phyloP scores from a whole-genome alignment of 2,888 invertebrate genomes.

The Cryptophagus acutangulus region DNA sequence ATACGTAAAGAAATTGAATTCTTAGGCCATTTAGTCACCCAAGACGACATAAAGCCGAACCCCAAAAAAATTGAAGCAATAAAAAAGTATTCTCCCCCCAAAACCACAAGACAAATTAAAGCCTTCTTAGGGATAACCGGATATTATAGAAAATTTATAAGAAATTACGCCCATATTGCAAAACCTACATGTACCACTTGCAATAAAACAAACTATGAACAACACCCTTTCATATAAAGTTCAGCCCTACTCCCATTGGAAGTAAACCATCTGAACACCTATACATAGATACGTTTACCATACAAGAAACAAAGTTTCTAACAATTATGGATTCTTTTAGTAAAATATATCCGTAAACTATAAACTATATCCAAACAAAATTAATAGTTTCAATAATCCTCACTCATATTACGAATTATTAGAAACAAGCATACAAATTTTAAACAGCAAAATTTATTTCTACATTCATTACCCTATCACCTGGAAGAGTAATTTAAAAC shows the following conservation, averaged over 20 bases:
- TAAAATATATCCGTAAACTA: too few relatives aligned
- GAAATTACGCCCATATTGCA: constrained; percentile 13
- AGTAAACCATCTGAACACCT: background rate
- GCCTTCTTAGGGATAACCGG: constrained; percentile 11
- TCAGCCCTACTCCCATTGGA: background rate
- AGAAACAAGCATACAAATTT: background rate
- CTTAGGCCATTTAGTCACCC: constrained; percentile 14
- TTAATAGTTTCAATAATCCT: background rate
- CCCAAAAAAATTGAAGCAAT: constrained; percentile 9
- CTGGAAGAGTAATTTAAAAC: too few relatives aligned
- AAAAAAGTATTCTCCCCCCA: constrained; percentile 10
- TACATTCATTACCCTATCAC: background rate
- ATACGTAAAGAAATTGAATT: constrained; percentile 12
- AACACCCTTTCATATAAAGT: background rate
- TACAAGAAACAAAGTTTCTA: constrained; percentile 1
- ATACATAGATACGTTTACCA: constrained; percentile 3
- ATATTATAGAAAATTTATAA: constrained; percentile 17
- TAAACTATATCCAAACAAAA: background rate
- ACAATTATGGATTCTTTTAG: constrained; percentile 4
- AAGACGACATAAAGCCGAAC: constrained; percentile 12
- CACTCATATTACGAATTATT: background rate
- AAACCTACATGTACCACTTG: constrained; percentile 12
- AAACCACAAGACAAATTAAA: constrained; percentile 13
- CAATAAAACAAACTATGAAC: background rate
- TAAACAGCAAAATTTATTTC: constrained; percentile 1